Conservation (phyloP, 2,113 vertebrate genomes). For the Alaudala cheleensis region DNA sequence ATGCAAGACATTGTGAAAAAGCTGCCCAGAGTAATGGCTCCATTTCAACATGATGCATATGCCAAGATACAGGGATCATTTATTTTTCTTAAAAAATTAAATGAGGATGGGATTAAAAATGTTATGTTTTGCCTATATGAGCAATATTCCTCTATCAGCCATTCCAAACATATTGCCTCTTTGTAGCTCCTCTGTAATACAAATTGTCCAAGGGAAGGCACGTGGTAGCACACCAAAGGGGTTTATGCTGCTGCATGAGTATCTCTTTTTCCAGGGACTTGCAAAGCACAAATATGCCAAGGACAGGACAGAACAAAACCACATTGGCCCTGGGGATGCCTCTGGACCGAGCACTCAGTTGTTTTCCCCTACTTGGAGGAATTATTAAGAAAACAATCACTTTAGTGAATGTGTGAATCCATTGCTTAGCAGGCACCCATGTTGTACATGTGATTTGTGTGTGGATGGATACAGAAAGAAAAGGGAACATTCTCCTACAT, state of each 20-base stretch:
- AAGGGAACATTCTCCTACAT: accelerated
- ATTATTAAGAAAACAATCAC: background rate
- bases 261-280: background rate
- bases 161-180: background rate
- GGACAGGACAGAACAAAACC: background rate
- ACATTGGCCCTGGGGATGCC: background rate
- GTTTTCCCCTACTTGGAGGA: background rate
- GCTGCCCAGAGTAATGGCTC: conserved; percentile 28
- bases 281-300: background rate
- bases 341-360: background rate
- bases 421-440: background rate
- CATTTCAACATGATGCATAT: background rate
- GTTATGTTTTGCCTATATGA: conserved; percentile 31
- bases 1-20: conserved; percentile 9
- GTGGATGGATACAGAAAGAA: background rate
- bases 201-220: background rate
- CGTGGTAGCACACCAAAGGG: background rate
- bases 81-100: conserved; percentile 56
- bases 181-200: background rate
- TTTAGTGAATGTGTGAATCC: background rate
- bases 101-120: conserved; percentile 41
- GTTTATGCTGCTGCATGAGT: background rate
- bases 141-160: conserved; percentile 10
- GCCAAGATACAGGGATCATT: conserved; percentile 45
- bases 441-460: background rate